These are phyloP conservation scores for Heteractis magnifica DNA, from an alignment of 92 coral and sea anemone species.

Conservation along the genomic window DNA sequence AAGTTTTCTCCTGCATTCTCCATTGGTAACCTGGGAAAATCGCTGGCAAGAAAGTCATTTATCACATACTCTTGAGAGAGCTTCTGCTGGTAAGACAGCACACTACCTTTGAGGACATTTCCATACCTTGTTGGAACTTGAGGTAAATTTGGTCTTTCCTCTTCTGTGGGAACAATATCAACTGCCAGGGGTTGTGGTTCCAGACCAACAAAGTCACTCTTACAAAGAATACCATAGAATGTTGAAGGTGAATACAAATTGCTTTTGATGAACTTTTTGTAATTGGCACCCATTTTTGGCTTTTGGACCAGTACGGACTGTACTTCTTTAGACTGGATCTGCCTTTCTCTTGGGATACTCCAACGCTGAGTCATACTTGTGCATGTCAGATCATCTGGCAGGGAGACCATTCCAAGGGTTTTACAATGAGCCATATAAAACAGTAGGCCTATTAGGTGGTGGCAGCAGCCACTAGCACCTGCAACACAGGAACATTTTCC, in stretches of 20 bases:
- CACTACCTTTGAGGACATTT: constrained; percentile 36
- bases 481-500: no score
- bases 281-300: constrained; percentile 49
- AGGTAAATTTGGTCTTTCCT: constrained; percentile 1
- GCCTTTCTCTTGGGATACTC: constrained; percentile 33
- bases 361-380: constrained; percentile 38
- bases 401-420: constrained; percentile 34
- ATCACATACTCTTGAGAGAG: constrained; percentile 54
- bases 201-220: not conserved
- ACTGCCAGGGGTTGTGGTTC: constrained; percentile 17
- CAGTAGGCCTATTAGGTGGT: no score
- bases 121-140: constrained; percentile 23
- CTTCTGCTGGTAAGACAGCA: constrained; percentile 58
- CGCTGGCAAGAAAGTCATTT: constrained; percentile 38
- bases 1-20: constrained; percentile 24
- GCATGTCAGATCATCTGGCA: constrained; percentile 60
- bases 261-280: constrained; percentile 53
- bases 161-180: constrained; percentile 12
- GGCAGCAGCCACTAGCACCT: no score
- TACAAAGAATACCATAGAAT: constrained; percentile 12
- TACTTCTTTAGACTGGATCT: constrained; percentile 5
- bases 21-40: constrained; percentile 42
- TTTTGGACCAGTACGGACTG: constrained; percentile 54
- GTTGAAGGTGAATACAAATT: constrained; percentile 49
- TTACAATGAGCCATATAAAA: constrained; percentile 37